Percentiles rank a stretch among this genome's conserved stretches.
phyloP scores from a whole-genome alignment of 2,888 invertebrate genomes.

The Drosophila gaucha region DNA sequence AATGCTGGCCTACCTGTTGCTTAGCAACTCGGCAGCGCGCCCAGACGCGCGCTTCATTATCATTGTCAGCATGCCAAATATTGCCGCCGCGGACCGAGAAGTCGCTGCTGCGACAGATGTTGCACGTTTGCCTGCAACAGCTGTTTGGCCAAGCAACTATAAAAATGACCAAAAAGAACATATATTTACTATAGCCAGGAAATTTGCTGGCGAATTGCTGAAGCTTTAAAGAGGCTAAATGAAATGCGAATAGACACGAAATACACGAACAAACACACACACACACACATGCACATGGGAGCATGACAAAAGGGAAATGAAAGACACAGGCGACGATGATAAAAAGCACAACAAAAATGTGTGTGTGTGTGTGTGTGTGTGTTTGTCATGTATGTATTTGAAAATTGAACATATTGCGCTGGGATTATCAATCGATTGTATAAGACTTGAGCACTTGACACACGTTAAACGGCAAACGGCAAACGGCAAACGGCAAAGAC shows the following conservation, averaged over 20 bases:
- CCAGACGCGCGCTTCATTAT: slow-evolving; percentile 56
- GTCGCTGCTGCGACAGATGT: slow-evolving; percentile 40
- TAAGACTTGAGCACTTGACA: slow-evolving; percentile 45
- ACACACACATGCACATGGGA: slow-evolving; percentile 1
- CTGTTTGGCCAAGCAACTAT: slow-evolving; percentile 38
- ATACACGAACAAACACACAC: slow-evolving; percentile 3
- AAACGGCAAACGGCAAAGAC: slow-evolving; percentile 9
- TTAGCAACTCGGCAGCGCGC: slow-evolving; percentile 65
- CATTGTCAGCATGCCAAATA: slow-evolving; percentile 53
- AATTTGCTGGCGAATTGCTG: slow-evolving; percentile 7
- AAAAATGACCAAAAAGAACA: slow-evolving; percentile 14
- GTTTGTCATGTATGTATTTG: slow-evolving; percentile 24
- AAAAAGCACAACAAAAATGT: slow-evolving; percentile 35
- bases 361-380: background rate
- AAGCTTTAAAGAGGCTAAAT: slow-evolving; percentile 45
- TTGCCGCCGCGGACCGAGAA: background rate
- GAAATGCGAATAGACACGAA: slow-evolving; percentile 37
- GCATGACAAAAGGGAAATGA: slow-evolving; percentile 16
- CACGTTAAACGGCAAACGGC: slow-evolving; percentile 30
- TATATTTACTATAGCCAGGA: no score
- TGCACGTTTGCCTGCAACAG: slow-evolving; percentile 41
- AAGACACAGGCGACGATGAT: slow-evolving; percentile 25
- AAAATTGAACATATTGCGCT: slow-evolving; percentile 55
- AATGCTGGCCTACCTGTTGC: slow-evolving; percentile 82
- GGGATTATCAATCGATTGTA: slow-evolving; percentile 58